Conservation (phyloP, 2,797 vertebrate species). For the Premnoplex brunnescens region DNA sequence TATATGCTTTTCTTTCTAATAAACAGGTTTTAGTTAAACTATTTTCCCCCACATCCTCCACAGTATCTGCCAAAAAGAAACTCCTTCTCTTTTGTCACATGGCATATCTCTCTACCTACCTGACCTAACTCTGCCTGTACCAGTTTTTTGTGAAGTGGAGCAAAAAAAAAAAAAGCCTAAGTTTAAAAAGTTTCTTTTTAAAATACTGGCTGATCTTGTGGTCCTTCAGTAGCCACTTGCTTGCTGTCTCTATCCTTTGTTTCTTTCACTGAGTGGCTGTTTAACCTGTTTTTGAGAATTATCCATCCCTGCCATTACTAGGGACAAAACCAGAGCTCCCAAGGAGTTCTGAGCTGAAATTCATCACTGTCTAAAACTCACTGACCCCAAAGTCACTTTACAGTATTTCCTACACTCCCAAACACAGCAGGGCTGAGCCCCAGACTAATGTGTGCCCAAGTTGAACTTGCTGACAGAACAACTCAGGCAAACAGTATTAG, state of each 20-base stretch:
- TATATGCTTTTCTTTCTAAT: background rate
- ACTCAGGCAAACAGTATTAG: background rate
- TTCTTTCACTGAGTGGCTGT: background rate
- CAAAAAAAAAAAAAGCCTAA: rapidly evolving
- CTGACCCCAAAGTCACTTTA: background rate
- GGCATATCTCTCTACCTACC: background rate
- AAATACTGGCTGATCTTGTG: background rate
- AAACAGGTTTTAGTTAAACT: background rate
- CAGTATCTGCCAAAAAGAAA: background rate
- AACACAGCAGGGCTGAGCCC: background rate
- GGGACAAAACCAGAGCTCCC: background rate
- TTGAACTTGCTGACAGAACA: background rate
- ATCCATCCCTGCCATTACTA: background rate
- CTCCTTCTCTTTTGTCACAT: background rate
- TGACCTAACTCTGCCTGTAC: background rate
- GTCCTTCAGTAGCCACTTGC: background rate
- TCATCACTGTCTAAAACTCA: background rate
- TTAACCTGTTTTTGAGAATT: background rate
- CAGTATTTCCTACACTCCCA: background rate
- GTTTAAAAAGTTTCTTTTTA: background rate
- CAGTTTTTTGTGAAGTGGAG: background rate
- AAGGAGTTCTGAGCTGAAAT: background rate
- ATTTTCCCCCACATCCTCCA: rapidly evolving
- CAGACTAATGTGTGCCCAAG: background rate
- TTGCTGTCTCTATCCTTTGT: background rate